A percentile compares a stretch with the other conserved stretches of the same genome.
phyloP scores from a whole-genome alignment of 2,888 invertebrate genomes.

The Pseudolycoriella hygida region DNA sequence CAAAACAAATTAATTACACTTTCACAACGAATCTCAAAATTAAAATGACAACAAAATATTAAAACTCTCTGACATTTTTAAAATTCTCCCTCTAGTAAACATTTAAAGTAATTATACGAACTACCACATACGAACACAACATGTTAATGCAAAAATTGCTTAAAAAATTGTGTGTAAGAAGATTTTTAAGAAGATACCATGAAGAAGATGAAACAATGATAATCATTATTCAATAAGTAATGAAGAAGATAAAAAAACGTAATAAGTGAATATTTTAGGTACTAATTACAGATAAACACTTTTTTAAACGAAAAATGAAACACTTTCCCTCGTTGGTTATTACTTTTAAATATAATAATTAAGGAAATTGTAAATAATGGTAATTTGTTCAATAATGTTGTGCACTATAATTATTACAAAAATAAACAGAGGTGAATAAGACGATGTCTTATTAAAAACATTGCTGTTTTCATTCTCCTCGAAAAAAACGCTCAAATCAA shows the following conservation, averaged over 20 bases:
- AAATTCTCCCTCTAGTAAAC: no score
- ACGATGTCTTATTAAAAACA: no score
- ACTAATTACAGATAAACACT: neutral
- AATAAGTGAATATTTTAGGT: neutral
- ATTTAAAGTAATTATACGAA: neutral
- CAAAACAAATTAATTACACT: no score
- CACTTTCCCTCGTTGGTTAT: no score
- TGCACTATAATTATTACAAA: neutral
- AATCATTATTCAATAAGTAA: conserved; percentile 1
- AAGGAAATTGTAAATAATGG: neutral
- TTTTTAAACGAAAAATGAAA: neutral
- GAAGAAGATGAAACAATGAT: neutral
- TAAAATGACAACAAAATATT: no score
- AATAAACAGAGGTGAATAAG: no score
- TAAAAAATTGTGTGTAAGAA: neutral
- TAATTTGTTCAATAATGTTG: conserved; percentile 1
- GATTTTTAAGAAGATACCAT: neutral
- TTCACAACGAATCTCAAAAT: no score
- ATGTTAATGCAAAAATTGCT: neutral
- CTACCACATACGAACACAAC: neutral
- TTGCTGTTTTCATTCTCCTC: no score
- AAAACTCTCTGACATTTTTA: no score
- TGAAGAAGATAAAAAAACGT: neutral
- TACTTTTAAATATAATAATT: no score
- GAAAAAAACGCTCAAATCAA: no score